Evolutionary conservation across 2,797 vertebrate genomes (phyloP), one percentile per base, ranked within the genome.

Genomic region (Diplodus sargus): DNA sequence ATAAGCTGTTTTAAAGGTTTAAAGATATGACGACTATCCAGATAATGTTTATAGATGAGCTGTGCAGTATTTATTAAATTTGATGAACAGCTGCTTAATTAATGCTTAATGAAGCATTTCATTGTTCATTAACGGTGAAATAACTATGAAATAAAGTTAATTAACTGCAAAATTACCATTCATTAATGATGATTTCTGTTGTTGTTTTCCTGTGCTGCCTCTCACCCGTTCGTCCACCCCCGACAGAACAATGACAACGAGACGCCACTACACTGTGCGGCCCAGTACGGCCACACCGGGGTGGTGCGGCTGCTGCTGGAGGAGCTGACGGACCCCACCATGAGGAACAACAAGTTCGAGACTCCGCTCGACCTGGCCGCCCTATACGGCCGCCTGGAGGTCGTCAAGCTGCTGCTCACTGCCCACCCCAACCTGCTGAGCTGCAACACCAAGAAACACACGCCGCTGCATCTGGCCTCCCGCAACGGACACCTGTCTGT

Each of bases 291-390:
- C 82, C 98, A 99, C 95, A 95, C 96, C 0, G 93, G 94, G 85
- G 98, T 99, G 92, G 98, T 99, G 86, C 96, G 95, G 84, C 95
- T 99, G 64, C 95, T 99, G 57, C 85, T 99, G 92, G 98, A 99
- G 93, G 98, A 99, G 92, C 94, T 99, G 77, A 99, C 98, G 0
- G 98, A 99, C 92, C 98, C 98, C 89, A 99, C 98, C 85, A 99
- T 99, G 98, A 96, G 98, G 86, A 99, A 99, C 90, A 97, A 97
- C 94, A 98, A 98, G 81, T 97, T 99, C 0, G 98, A 99, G 96
- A 99, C 98, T 0, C 98, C 98, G 0, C 95, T 99, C 92, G 98
- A 99, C 92, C 94, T 99, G 91, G 98, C 98, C 0, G 97, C 98
- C 0, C 95, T 98, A 5, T 99, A 99, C 0, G 98, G 98, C 76